Base-by-base conservation (phyloP, 1,140 invertebrate genomes). In the Ceratitis capitata region DNA sequence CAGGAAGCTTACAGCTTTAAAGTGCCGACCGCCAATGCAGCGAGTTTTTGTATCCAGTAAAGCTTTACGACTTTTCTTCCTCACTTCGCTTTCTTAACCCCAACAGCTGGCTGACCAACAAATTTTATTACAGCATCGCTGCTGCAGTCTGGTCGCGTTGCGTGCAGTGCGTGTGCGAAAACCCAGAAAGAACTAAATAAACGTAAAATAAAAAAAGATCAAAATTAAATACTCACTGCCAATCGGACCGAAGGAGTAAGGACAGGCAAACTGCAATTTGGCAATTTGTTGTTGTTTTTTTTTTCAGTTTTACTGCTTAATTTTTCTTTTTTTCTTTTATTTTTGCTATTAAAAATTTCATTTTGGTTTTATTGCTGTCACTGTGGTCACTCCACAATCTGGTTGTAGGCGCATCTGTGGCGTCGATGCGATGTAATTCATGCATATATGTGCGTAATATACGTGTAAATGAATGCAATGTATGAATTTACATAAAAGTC, bases 381-480 rank as follows among this genome's bases (percentile, higher is more conserved):
- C n/a, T 45, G 39, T 78, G 69, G 69, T 78, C 42, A 12, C 39
- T 45, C 69, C 69, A 78, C 39, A 47, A 47, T 78, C 69, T 78
- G n/a, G 69, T 69, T 69, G 61, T 69, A 69, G 39, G 39, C 32
- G 7, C 69, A 78, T 39, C 32, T 69, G 2, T n/a, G n/a, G n/a
- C n/a, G n/a, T n/a, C n/a, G n/a, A n/a, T n/a, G n/a, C n/a, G n/a
- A n/a, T n/a, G n/a, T n/a, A n/a, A n/a, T 49, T 14, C 14, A 49
- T 14, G 14, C 47, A 49, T 49, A 49, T 49, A 49, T 14, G 14
- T 49, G 14, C 14, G 14, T 49, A 49, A 6, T 49, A 14, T 49
- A n/a, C 47, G 14, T 49, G 47, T 49, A 49, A 7, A 7, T n/a
- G n/a, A n/a, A n/a, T n/a, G n/a, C n/a, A n/a, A n/a, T n/a, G n/a